phyloP scores from a whole-genome alignment of 2,888 invertebrate genomes.

The Charanyca ferruginea region DNA sequence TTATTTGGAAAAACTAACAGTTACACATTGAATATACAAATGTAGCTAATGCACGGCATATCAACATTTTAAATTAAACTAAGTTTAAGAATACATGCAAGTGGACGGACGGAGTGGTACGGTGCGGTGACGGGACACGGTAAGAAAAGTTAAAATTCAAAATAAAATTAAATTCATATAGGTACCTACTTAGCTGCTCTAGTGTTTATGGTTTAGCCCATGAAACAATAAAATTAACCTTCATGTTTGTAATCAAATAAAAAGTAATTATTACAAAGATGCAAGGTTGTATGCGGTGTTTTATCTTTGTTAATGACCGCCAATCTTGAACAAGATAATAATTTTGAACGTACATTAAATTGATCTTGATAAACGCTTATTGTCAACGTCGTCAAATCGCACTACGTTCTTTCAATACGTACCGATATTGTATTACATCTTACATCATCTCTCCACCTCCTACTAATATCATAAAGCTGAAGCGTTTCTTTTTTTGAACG shows the following conservation, averaged over 20 bases:
- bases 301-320: constrained; percentile 16
- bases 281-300: constrained; percentile 12
- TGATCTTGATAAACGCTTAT: constrained; percentile 16
- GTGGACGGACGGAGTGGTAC: no score
- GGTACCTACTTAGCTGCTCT: no score
- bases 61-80: no score
- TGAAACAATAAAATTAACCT: neutral
- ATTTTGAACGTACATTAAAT: constrained; percentile 20
- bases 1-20: no score
- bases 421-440: constrained; percentile 38
- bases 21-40: no score
- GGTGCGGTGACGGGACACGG: no score
- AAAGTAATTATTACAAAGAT: constrained; percentile 24
- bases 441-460: constrained; percentile 33
- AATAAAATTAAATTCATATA: no score
- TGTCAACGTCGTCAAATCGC: constrained; percentile 1
- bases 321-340: constrained; percentile 14
- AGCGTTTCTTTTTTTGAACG: no score
- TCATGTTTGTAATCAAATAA: constrained; percentile 34
- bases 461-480: no score
- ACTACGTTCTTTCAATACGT: neutral
- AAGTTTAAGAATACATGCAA: no score
- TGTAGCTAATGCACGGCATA: no score
- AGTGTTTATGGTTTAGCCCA: constrained; percentile 2
- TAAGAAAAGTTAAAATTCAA: no score